These are phyloP conservation scores for Channa maculata DNA, from an alignment of 2,113 vertebrate genomes.

Conservation along the genomic window DNA sequence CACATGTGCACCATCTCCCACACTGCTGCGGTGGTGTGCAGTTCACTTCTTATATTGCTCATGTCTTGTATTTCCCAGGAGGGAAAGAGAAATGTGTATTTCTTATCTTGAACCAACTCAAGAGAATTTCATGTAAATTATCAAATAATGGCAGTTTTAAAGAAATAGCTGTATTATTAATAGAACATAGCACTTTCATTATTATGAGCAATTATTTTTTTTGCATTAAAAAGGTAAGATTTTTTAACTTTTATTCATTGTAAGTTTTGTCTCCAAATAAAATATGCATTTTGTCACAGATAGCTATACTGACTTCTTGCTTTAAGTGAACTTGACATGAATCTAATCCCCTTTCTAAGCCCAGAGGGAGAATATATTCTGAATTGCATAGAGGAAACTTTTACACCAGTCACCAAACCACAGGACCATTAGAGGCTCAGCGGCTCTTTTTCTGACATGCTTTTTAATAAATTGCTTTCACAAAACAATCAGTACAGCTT, in stretches of 20 bases:
- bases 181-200: no score
- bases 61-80: conserved; percentile 19
- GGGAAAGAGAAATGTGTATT: conserved; percentile 12
- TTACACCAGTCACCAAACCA: not conserved
- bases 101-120: no score
- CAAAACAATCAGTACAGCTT: not conserved
- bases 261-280: not conserved
- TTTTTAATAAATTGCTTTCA: conserved; percentile 25
- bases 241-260: no score
- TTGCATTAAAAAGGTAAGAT: no score
- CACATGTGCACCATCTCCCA: not conserved
- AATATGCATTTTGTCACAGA: not conserved
- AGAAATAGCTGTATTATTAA: not conserved
- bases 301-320: not conserved
- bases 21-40: not conserved
- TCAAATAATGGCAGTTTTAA: not conserved
- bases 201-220: no score
- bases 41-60: conserved; percentile 2
- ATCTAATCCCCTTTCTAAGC: not conserved
- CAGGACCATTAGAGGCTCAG: not conserved
- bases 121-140: not conserved
- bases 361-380: not conserved
- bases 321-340: not conserved
- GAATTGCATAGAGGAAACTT: not conserved
- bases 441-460: not conserved